Conservation (phyloP, 2,797 vertebrate species). For the Dromococcyx pavoninus region DNA sequence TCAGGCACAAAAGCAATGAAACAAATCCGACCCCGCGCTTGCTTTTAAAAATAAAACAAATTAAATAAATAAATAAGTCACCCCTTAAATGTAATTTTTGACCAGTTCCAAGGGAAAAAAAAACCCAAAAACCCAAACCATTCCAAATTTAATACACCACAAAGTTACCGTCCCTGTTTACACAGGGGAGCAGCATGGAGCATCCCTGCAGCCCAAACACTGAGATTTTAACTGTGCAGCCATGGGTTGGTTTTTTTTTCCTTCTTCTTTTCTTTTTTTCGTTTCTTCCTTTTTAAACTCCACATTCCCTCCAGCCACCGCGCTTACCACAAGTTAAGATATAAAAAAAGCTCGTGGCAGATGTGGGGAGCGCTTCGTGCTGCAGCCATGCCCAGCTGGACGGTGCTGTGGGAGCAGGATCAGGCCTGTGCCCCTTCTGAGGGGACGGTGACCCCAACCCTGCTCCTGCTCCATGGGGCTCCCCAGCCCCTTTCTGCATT, state of each 20-base stretch:
- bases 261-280: background rate
- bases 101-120: accelerated
- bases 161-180: accelerated
- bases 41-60: background rate
- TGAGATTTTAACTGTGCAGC: conserved; percentile 13
- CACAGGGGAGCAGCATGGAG: background rate
- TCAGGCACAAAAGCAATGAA: accelerated
- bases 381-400: background rate
- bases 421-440: background rate
- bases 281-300: background rate
- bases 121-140: background rate
- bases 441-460: background rate
- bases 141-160: accelerated
- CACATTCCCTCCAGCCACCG: conserved; percentile 33
- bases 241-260: background rate
- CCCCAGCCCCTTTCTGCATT: background rate
- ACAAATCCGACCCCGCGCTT: accelerated
- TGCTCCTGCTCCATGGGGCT: background rate
- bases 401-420: background rate
- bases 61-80: accelerated
- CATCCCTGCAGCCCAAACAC: background rate
- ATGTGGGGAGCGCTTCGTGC: conserved; percentile 70
- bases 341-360: conserved; percentile 56
- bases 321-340: conserved; percentile 63
- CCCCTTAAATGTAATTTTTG: accelerated